Percentiles rank a stretch among this genome's conserved stretches.
phyloP scores from a whole-genome alignment of 2,888 invertebrate species.

The Stenchaetothrips biformis region DNA sequence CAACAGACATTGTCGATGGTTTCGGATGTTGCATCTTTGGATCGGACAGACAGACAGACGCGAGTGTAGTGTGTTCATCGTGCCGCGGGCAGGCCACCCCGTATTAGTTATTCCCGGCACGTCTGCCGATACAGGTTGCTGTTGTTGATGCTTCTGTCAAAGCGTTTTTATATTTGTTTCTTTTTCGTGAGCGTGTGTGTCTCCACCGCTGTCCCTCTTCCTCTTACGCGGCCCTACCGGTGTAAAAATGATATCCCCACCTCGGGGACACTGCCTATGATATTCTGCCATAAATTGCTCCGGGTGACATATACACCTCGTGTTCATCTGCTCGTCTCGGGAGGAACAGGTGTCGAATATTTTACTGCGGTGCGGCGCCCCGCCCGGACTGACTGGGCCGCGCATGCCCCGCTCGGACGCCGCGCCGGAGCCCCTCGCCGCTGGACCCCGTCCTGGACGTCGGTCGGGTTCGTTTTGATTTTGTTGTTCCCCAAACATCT shows the following conservation, averaged over 20 bases:
- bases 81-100: background rate
- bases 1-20: no score
- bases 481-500: slow-evolving; percentile 23
- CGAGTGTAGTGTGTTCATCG: no score
- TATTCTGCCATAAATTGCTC: slow-evolving; percentile 4
- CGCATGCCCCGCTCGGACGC: background rate
- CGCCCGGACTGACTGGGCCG: background rate
- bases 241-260: slow-evolving; percentile 10
- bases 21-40: no score
- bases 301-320: background rate
- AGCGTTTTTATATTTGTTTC: background rate
- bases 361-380: background rate
- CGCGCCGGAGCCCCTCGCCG: background rate
- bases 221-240: background rate
- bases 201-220: background rate
- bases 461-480: slow-evolving; percentile 17
- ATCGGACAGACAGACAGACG: no score
- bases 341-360: slow-evolving; percentile 18
- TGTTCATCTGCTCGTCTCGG: background rate
- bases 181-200: background rate
- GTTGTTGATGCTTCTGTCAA: slow-evolving; percentile 15
- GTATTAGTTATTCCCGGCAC: background rate
- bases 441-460: background rate
- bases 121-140: background rate
- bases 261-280: background rate